Base-by-base conservation (phyloP, 1,140 invertebrate genomes). In the Potamilus streckersoni region DNA sequence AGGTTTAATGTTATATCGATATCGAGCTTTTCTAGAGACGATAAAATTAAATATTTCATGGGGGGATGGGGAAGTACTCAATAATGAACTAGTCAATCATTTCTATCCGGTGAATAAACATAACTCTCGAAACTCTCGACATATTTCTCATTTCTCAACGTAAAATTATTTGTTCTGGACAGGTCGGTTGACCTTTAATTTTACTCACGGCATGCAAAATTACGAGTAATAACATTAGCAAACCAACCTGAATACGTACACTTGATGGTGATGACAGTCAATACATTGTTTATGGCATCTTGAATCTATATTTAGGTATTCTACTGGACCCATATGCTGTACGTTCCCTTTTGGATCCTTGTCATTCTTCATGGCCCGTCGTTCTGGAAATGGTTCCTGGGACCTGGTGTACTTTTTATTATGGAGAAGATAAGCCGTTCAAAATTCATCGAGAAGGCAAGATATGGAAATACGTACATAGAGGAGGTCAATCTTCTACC, bases 351-450 rank as follows among this genome's bases (percentile, higher is more conserved):
- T 86, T 97, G 94, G 95, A 91, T 96, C 55, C 89, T 98, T 0
- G 90, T 94, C 5, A 93, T 98, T 23, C 91, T 98, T 56, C 97
- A 99, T 87, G 96, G 93, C 0, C 95, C 96, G 0, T 96, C 95
- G 84, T 98, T 97, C 88, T 98, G 96, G 96, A 97, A 96, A 88
- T 98, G 97, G 97, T 96, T 98, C 84, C 88, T 97, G 16, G 88
- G 93, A 3, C 97, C 97, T 0, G 96, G 95, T 0, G 80, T 93
- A 0, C 90, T 97, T 0, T 98, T 95, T 85, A 65, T 95, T 0
- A 88, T 96, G 0, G 97, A 99, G 90, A 92, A 95, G 64, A 90
- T 95, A 5, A 90, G 71, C 17, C 66, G 80, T 14, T 69, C 74
- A 17, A 82, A 83, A 57, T 71, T 74, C 11, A 79, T 83, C 16